Base-by-base conservation (phyloP, 2,113 vertebrate species). In the Heteronetta atricapilla region DNA sequence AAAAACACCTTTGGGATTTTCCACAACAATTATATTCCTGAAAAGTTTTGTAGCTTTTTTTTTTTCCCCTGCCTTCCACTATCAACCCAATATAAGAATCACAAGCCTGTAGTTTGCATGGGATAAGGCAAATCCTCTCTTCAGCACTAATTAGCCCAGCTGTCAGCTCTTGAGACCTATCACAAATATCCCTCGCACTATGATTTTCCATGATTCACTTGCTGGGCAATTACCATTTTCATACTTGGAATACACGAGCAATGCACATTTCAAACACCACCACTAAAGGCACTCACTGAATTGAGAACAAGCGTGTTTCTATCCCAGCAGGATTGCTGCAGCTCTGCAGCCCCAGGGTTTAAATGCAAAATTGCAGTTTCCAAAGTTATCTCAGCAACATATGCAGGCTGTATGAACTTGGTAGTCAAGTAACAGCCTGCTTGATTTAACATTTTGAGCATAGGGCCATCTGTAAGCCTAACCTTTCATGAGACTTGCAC, bases 381-480 rank as follows among this genome's bases (percentile, higher is more conserved):
- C n/a, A 16, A 60, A 64, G 38, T 64, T 14, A 68, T 42, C 42
- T 34, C 13, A 70, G 22, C 34, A 46, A 1, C 16, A 56, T 17
- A 23, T 28, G 23, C 34, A 53, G 26, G 3, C 4, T 1, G 0
- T 17, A 2, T 11, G 10, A 73, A 82, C 13, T 4, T 12, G 36
- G 12, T 2, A 46, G 23, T 29, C 38, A 83, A 5, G 58, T 9
- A 36, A 48, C 3, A 23, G 5, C 17, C 63, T 59, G 28, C n/a
- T 28, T 14, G 0, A 0, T 17, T 18, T 8, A 44, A 38, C 5
- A 4, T 58, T 26, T 10, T n/a, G 26, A 6, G 20, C 0, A 0
- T 0, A 0, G 12, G 8, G 11, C 5, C 8, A 14, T 44, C 50
- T 29, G 9, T 5, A 62, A 58, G 21, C 6, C 8, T 36, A n/a